These are phyloP conservation scores for Chiloscyllium punctatum DNA, from an alignment of 2,797 vertebrate genomes.

Conservation along the genomic window DNA sequence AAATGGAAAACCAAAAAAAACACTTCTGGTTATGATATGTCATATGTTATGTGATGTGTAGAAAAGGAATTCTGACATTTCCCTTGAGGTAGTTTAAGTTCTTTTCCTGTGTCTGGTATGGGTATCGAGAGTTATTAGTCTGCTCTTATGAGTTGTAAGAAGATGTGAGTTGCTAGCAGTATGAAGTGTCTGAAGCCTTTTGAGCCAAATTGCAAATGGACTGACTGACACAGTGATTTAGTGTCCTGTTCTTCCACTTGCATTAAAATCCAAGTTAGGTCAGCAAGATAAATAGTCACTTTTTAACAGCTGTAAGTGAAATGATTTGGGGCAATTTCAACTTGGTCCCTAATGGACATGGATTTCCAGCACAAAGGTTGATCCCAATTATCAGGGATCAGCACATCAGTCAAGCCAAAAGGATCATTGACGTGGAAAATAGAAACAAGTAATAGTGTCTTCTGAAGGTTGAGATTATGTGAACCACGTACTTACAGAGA, in stretches of 20 bases:
- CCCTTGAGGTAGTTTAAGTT: background rate
- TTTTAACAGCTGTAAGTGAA: background rate
- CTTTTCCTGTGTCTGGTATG: background rate
- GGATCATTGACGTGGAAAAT: background rate
- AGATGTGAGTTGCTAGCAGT: background rate
- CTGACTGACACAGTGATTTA: background rate
- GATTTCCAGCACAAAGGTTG: background rate
- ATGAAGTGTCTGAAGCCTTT: background rate
- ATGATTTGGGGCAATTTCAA: background rate
- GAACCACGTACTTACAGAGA: background rate
- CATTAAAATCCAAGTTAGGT: background rate
- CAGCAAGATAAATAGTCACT: background rate
- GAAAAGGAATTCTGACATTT: background rate
- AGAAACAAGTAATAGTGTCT: background rate
- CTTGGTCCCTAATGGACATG: background rate
- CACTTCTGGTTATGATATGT: background rate
- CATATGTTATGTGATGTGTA: background rate
- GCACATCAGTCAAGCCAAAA: background rate
- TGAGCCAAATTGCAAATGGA: background rate
- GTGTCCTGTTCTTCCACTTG: background rate
- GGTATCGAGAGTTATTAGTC: background rate
- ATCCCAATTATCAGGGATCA: background rate
- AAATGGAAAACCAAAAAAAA: background rate
- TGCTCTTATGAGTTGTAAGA: background rate
- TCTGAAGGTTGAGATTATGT: background rate